phyloP scores from a whole-genome alignment of 2,888 invertebrate genomes.

The Ryuthela nishihirai region DNA sequence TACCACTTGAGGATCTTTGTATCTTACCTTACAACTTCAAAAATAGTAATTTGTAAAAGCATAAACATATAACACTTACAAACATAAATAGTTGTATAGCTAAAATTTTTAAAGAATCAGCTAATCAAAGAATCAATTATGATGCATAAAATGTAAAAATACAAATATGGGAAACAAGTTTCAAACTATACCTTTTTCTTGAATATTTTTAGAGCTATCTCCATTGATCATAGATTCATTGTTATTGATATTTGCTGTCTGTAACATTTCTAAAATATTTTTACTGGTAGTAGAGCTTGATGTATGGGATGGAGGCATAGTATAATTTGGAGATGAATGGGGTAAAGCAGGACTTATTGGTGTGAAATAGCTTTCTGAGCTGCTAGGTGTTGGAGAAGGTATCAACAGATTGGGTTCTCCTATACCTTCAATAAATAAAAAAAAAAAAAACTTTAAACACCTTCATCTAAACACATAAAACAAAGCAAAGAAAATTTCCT shows the following conservation, averaged over 20 bases:
- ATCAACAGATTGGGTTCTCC: constrained; percentile 25
- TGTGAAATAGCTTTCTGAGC: constrained; percentile 25
- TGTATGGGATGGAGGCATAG: constrained; percentile 4
- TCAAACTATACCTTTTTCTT: too few species aligned
- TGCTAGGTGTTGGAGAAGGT: constrained; percentile 21
- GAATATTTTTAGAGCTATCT: background rate
- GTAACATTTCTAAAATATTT: constrained; percentile 34
- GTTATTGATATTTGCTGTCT: constrained; percentile 28
- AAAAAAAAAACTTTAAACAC: too few species aligned
- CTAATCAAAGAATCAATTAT: too few species aligned
- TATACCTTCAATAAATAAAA: constrained; percentile 25
- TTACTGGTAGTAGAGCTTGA: constrained; percentile 8
- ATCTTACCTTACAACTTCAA: too few species aligned
- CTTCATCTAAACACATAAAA: too few species aligned
- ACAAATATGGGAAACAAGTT: too few species aligned
- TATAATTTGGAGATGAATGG: constrained; percentile 11
- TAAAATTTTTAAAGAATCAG: too few species aligned
- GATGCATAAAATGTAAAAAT: too few species aligned
- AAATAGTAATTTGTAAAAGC: background rate
- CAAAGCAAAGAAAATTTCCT: too few species aligned
- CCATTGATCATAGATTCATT: constrained; percentile 12
- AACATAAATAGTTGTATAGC: background rate
- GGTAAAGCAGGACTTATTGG: constrained; percentile 34
- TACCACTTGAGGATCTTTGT: too few species aligned
- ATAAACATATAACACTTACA: background rate